Evolutionary conservation across 2,113 vertebrate genomes (phyloP), one percentile per base, ranked within the genome.

Genomic region (Nothobranchius kuhntae): DNA sequence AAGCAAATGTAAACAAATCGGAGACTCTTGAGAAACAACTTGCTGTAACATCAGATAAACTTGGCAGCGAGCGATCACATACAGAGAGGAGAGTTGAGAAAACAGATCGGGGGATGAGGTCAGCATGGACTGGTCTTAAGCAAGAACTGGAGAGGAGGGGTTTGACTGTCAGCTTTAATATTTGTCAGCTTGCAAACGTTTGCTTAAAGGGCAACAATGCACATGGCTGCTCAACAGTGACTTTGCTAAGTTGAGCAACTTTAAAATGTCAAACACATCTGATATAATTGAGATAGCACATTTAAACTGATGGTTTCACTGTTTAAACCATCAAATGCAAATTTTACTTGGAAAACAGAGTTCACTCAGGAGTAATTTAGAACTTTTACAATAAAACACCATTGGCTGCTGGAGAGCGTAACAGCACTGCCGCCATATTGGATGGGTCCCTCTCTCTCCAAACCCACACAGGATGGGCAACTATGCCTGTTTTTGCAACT

Each of bases 11-110:
- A 46, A 57, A 65, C 35, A 58, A 60, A 73, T 53, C n/a, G 3
- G 14, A 73, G 57, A 59, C 12, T 17, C 30, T 4, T 2, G 50
- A 21, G 50, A 51, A 54, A 59, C 14, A 61, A 48, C 50, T 54
- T 40, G 36, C 0, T 10, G 36, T 15, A 24, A 53, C 15, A 26
- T 53, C 24, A 66, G 14, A 42, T 13, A 9, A 0, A 50, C 45
- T 8, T 52, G 54, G 42, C 51, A 0, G 35, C 35, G n/a, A 44
- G 21, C 21, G 21, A 21, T 21, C 21, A 21, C 21, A 35, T 6
- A 9, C 12, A 24, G 13, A 42, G 12, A 9, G 0, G 2, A 53
- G 9, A 5, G 21, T 11, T 13, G 8, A 40, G 13, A 46, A 26
- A 51, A 63, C 38, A 10, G 30, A 11, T 13, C 3, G 21, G 57